Evolutionary conservation across 2,113 vertebrate genomes (phyloP).

Genomic region (Potamarius usumacintae): DNA sequence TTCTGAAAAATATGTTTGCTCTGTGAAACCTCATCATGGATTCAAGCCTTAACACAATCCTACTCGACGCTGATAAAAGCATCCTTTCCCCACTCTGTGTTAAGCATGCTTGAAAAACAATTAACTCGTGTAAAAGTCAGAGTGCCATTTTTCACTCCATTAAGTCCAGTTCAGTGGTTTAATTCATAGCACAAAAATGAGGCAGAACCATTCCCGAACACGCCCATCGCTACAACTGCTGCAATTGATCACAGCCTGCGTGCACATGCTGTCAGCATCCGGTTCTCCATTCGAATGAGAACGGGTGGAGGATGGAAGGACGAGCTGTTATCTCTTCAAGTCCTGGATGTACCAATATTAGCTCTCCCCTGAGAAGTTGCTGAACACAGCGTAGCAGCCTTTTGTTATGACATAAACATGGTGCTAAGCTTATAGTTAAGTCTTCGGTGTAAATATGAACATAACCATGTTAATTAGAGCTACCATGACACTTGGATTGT

Average conservation of each 20-base stretch:
- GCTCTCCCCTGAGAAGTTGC: slow-evolving; percentile 6
- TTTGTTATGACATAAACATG: neutral
- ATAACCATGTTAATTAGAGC: neutral
- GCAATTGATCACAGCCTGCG: slow-evolving; percentile 69
- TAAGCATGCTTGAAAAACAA: slow-evolving; percentile 65
- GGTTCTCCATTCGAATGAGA: slow-evolving; percentile 30
- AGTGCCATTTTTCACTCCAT: slow-evolving; percentile 74
- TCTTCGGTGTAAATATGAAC: slow-evolving; percentile 1
- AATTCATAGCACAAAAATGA: slow-evolving; percentile 69
- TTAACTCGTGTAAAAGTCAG: slow-evolving; percentile 63
- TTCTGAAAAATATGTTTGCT: slow-evolving; percentile 22
- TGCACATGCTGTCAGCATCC: slow-evolving; percentile 62
- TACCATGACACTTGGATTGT: neutral
- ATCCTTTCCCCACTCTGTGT: slow-evolving; percentile 56
- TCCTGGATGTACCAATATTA: slow-evolving; percentile 37
- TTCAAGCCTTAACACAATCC: slow-evolving; percentile 39
- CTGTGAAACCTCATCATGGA: slow-evolving; percentile 32
- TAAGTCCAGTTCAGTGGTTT: slow-evolving; percentile 73
- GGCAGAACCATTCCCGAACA: slow-evolving; percentile 68
- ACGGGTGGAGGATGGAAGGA: slow-evolving; percentile 26
- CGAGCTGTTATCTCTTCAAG: slow-evolving; percentile 62
- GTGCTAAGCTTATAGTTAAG: neutral
- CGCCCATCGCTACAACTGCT: slow-evolving; percentile 67
- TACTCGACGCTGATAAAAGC: slow-evolving; percentile 56
- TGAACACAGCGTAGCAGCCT: neutral